phyloP scores from a whole-genome alignment of 2,888 invertebrate species.

The Drosophila nigricruria region DNA sequence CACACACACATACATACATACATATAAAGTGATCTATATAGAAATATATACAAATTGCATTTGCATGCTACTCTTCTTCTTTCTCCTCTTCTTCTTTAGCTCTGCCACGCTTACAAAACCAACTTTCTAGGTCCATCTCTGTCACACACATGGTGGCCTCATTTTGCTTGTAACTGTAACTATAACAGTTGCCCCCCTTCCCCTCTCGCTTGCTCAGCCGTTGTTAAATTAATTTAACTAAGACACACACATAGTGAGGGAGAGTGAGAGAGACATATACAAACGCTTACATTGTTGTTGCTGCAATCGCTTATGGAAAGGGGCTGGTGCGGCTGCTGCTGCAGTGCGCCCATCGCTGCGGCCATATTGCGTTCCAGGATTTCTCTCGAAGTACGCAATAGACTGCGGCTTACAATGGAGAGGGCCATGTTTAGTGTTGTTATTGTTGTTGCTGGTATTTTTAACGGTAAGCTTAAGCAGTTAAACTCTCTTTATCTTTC shows the following conservation, averaged over 20 bases:
- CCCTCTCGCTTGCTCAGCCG: slow-evolving; percentile 13
- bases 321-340: slow-evolving; percentile 38
- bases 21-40: not conserved
- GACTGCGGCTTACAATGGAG: slow-evolving; percentile 75
- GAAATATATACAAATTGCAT: not conserved
- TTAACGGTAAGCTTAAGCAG: slow-evolving; percentile 23
- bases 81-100: not conserved
- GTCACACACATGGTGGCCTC: slow-evolving; percentile 27
- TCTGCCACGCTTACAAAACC: slow-evolving; percentile 21
- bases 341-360: slow-evolving; percentile 65
- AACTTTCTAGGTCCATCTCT: slow-evolving; percentile 18
- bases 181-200: slow-evolving; percentile 20
- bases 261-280: slow-evolving; percentile 10
- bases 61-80: not conserved
- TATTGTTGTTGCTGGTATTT: slow-evolving; percentile 18
- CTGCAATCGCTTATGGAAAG: slow-evolving; percentile 51
- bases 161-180: slow-evolving; percentile 32
- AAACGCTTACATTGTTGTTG: slow-evolving; percentile 66
- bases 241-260: slow-evolving; percentile 15
- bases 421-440: slow-evolving; percentile 68
- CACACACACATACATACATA: not conserved
- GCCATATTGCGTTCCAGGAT: slow-evolving; percentile 81
- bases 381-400: slow-evolving; percentile 82
- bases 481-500: slow-evolving; percentile 25
- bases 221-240: slow-evolving; percentile 59